Conservation (phyloP, 2,888 invertebrate genomes). For the Ametastegia equiseti region DNA sequence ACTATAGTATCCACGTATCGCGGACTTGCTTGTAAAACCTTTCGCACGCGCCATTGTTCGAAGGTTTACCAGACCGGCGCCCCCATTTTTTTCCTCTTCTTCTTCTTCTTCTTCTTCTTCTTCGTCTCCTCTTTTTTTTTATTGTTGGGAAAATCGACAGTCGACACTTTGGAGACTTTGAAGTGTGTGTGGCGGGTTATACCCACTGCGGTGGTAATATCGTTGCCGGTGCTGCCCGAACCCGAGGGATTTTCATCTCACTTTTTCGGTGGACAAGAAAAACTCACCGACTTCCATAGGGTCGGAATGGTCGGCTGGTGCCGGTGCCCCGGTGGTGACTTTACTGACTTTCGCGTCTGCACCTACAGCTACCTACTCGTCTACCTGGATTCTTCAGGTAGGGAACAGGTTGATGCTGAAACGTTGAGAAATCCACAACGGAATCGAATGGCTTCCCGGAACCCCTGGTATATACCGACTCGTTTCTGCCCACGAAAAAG, state of each 20-base stretch:
- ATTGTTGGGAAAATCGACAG: slow-evolving; percentile 39
- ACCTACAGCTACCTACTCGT: neutral
- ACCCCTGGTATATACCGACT: neutral
- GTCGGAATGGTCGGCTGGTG: no score
- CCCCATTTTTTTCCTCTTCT: neutral
- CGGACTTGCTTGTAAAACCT: slow-evolving; percentile 7
- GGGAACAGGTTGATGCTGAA: slow-evolving; percentile 34
- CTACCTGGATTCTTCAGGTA: slow-evolving; percentile 35
- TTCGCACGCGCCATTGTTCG: slow-evolving; percentile 45
- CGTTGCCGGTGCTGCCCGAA: neutral
- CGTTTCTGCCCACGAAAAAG: slow-evolving; percentile 28
- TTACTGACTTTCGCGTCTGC: slow-evolving; percentile 5
- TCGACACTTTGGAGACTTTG: slow-evolving; percentile 18
- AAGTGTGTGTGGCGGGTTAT: neutral
- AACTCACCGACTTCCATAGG: neutral
- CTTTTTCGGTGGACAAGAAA: neutral
- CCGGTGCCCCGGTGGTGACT: slow-evolving; percentile 14
- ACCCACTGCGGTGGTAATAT: neutral
- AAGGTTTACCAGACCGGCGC: slow-evolving; percentile 12
- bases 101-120: neutral
- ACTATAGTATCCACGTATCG: neutral
- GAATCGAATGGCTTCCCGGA: slow-evolving; percentile 42
- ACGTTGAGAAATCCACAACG: slow-evolving; percentile 7
- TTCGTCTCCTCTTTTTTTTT: neutral
- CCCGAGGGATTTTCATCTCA: neutral